A percentile compares a stretch with the other conserved stretches of the same genome.
These are phyloP conservation scores for Zaprionus nigranus DNA, from an alignment of 1,140 invertebrate genomes.

Conservation along the genomic window DNA sequence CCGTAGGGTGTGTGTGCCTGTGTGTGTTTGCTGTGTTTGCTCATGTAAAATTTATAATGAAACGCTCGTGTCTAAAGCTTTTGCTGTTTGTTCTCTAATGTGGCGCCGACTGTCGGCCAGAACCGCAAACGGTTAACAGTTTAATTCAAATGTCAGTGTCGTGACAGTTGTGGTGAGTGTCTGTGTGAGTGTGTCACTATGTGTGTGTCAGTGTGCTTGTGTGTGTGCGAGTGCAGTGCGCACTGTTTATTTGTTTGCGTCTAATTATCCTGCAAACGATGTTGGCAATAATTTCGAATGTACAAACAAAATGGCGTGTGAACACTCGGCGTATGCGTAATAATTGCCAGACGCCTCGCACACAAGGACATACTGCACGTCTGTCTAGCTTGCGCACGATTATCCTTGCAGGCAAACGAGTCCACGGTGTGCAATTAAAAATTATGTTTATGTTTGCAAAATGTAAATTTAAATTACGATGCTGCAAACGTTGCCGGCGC, in stretches of 20 bases:
- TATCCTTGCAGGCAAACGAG: conserved; percentile 51
- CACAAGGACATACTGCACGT: conserved; percentile 19
- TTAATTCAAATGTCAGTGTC: conserved; percentile 69
- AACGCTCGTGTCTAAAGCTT: conserved; percentile 36
- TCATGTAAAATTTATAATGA: conserved; percentile 72
- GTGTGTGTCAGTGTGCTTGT: neutral
- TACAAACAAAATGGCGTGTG: conserved; percentile 50
- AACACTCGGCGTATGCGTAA: conserved; percentile 49
- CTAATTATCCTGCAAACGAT: conserved; percentile 49
- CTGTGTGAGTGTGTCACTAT: neutral
- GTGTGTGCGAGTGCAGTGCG: neutral
- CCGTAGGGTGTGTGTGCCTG: conserved; percentile 7
- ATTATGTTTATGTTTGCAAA: conserved; percentile 69
- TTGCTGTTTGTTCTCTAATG: conserved; percentile 46
- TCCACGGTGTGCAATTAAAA: conserved; percentile 71
- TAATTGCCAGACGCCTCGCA: conserved; percentile 16
- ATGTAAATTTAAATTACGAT: conserved; percentile 50
- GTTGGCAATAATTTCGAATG: conserved; percentile 46
- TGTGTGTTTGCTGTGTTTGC: conserved; percentile 40
- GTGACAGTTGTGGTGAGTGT: conserved; percentile 8
- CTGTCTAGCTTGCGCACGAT: conserved; percentile 23
- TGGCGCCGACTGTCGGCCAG: conserved; percentile 35
- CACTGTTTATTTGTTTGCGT: conserved; percentile 22
- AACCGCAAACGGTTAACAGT: conserved; percentile 60
- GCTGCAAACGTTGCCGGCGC: neutral